phyloP scores from a whole-genome alignment of 2,797 vertebrate species.

The Allochrocebus solatus region DNA sequence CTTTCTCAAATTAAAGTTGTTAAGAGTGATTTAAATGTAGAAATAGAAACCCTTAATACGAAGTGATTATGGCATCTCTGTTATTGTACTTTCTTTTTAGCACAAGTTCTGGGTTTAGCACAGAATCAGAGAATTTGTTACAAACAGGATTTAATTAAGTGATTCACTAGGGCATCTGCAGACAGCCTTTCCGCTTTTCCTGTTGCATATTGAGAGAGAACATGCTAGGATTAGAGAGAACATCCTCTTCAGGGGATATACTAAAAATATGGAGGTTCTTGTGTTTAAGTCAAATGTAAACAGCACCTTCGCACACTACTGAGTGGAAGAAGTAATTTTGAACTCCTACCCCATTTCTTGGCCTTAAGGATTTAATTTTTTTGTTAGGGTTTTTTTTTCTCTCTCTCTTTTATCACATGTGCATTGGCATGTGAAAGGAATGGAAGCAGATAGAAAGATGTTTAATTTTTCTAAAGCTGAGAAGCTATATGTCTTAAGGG shows the following conservation, averaged over 20 bases:
- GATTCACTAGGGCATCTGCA: neutral
- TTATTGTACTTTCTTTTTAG: slow-evolving; percentile 15
- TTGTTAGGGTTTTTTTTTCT: neutral
- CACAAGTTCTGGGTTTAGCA: neutral
- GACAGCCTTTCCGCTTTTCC: neutral
- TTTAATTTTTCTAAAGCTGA: slow-evolving; percentile 21
- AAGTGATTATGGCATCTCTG: neutral
- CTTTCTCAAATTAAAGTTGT: neutral
- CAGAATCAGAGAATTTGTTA: neutral
- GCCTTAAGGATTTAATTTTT: neutral
- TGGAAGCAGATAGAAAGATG: neutral
- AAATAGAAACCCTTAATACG: neutral
- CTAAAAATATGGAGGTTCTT: neutral
- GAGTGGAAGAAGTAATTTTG: neutral
- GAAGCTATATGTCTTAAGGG: neutral
- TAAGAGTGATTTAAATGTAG: neutral
- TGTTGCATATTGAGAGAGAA: neutral
- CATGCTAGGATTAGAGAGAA: neutral
- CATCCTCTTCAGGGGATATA: neutral
- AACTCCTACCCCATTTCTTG: neutral
- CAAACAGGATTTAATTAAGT: slow-evolving; percentile 19
- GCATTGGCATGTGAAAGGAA: neutral
- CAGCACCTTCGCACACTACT: neutral
- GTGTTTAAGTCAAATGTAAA: slow-evolving; percentile 25
- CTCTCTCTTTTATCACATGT: neutral